phyloP scores from a whole-genome alignment of 2,113 vertebrate genomes.

The Eulemur macaco region DNA sequence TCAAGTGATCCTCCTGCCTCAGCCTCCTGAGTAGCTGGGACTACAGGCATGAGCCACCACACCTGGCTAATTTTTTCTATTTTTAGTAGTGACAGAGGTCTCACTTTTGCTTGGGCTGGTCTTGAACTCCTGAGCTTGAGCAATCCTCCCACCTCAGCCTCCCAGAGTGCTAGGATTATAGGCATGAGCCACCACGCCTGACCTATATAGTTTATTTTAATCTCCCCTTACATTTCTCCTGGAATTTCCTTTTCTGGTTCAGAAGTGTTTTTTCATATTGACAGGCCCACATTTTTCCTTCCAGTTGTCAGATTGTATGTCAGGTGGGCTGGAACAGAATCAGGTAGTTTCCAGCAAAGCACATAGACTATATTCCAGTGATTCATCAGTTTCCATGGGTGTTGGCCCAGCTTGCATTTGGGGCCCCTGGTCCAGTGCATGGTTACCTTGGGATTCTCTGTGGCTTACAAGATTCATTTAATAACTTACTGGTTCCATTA shows the following conservation, averaged over 20 bases:
- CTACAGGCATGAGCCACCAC: too few species aligned
- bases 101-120: too few species aligned
- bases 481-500: neutral
- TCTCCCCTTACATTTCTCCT: neutral
- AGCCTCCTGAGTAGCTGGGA: too few species aligned
- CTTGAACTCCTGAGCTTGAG: too few species aligned
- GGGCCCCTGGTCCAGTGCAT: neutral
- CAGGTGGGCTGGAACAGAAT: neutral
- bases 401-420: neutral
- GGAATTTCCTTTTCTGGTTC: conserved; percentile 3
- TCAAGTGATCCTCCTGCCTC: too few species aligned
- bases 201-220: neutral
- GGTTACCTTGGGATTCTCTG: conserved; percentile 1
- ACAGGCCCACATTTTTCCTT: conserved; percentile 41
- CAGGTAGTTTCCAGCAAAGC: neutral
- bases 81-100: too few species aligned
- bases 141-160: too few species aligned
- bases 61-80: too few species aligned
- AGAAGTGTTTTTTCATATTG: neutral
- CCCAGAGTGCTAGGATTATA: too few species aligned
- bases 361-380: neutral
- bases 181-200: too few species aligned
- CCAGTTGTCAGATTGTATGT: conserved; percentile 7
- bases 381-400: conserved; percentile 6
- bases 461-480: neutral